Base-by-base conservation (phyloP, 2,888 invertebrate species). In the Nephrotoma flavescens region DNA sequence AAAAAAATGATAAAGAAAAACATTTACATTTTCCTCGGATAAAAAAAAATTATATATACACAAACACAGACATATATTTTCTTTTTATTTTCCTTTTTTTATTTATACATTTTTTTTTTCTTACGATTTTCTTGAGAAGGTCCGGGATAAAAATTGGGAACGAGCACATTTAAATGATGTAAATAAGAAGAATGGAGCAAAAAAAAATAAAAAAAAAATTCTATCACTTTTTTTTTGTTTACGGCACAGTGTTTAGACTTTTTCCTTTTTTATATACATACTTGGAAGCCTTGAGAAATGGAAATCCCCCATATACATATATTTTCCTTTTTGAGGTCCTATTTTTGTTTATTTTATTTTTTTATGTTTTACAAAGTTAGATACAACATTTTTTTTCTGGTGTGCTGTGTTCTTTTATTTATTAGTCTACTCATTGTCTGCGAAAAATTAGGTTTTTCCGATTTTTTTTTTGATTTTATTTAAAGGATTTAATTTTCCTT, bases 101-200 rank as follows among this genome's bases (percentile, higher is more conserved):
- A 31, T 31, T 19, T 85, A 44, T 85, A 11, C 19, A 84, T 84
- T 42, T 44, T 44, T 42, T n/a, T 85, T 85, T 85, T 45, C 85
- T 85, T 85, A 44, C 44, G n/a, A 86, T 86, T 86, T 86, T 86
- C 86, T 88, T 88, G 88, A 88, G 88, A 88, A 88, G 88, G 88
- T 88, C 88, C 88, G 88, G 88, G 88, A 88, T 88, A 86, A 87
- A 87, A 87, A 86, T 83, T 83, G 83, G 83, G 41, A 84, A 87
- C 84, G 41, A 86, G n/a, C 44, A 85, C 85, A 45, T 31, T 44
- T 31, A 31, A 85, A 85, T 85, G 85, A 57, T 57, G 42, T 85
- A 86, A 47, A 41, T 15, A 42, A 71, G 41, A 86, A 86, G 42
- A 42, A 45, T 11, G 42, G 45, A 85, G 44, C 42, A 15, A 42